These are phyloP conservation scores for Cydia splendana DNA, from an alignment of 1,140 invertebrate species.

Conservation along the genomic window DNA sequence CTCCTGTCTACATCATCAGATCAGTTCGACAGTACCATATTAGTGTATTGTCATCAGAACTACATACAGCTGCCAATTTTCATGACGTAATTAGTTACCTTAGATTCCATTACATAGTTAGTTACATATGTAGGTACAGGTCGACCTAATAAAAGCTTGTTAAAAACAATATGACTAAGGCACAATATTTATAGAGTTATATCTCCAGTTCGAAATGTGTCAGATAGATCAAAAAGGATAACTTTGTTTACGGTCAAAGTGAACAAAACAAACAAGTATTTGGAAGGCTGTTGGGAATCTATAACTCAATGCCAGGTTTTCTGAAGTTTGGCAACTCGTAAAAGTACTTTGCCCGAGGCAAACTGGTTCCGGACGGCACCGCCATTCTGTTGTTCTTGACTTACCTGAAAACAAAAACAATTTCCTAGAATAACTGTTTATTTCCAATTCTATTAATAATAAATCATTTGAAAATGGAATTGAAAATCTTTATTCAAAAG, in stretches of 20 bases:
- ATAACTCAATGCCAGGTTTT: slow-evolving; percentile 78
- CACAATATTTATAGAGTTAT: background rate
- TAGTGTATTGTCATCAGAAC: too few species aligned
- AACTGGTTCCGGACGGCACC: slow-evolving; percentile 59
- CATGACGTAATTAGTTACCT: too few species aligned
- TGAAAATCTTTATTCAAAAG: too few species aligned
- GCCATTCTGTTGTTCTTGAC: slow-evolving; percentile 65
- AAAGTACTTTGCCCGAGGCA: slow-evolving; percentile 63
- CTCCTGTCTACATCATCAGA: too few species aligned
- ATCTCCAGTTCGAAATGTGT: slow-evolving; percentile 23
- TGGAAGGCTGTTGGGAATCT: slow-evolving; percentile 75
- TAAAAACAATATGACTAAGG: background rate
- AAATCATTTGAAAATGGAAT: too few species aligned
- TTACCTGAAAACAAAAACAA: slow-evolving; percentile 74
- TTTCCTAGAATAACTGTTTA: slow-evolving; percentile 27
- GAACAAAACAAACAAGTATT: slow-evolving; percentile 77
- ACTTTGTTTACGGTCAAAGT: slow-evolving; percentile 74
- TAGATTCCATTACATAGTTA: too few species aligned
- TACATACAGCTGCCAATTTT: too few species aligned
- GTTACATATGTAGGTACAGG: too few species aligned
- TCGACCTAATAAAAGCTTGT: too few species aligned
- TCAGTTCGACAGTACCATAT: too few species aligned
- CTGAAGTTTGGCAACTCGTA: slow-evolving; percentile 67
- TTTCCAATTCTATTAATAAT: background rate
- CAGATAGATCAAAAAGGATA: slow-evolving; percentile 58